These are phyloP conservation scores for Drosophila lini DNA, from an alignment of 1,140 invertebrate species.

Conservation along the genomic window DNA sequence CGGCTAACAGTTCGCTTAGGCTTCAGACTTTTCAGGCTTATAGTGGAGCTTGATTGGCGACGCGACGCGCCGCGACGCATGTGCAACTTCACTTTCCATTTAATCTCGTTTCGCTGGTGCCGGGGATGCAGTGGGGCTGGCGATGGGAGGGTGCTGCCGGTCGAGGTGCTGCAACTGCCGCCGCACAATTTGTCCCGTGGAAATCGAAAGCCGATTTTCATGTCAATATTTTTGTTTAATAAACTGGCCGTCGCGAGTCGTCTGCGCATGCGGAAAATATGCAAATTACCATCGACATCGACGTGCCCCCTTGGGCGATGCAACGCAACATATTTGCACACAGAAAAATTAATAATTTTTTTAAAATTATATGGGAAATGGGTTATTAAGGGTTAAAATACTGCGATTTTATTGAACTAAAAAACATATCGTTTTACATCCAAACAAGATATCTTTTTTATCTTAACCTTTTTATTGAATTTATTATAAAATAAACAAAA, in stretches of 20 bases:
- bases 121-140: neutral
- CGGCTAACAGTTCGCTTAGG: conserved; percentile 17
- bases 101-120: conserved; percentile 62
- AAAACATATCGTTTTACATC: too few species aligned
- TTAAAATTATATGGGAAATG: neutral
- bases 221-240: conserved; percentile 82
- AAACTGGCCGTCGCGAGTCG: conserved; percentile 57
- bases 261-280: conserved; percentile 80
- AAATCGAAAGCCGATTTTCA: conserved; percentile 83
- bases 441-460: too few species aligned
- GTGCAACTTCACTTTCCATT: conserved; percentile 81
- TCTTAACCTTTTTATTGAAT: too few species aligned
- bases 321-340: conserved; percentile 38
- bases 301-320: conserved; percentile 27
- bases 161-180: conserved; percentile 53
- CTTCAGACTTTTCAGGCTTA: conserved; percentile 13
- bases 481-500: too few species aligned
- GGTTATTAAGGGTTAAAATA: too few species aligned
- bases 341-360: neutral
- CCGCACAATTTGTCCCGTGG: conserved; percentile 79
- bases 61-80: conserved; percentile 65
- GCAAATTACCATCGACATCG: conserved; percentile 66
- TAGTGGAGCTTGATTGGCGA: conserved; percentile 59
- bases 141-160: neutral
- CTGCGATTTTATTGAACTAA: neutral